phyloP scores from a whole-genome alignment of 1,140 invertebrate species.

The Anadara kagoshimensis region DNA sequence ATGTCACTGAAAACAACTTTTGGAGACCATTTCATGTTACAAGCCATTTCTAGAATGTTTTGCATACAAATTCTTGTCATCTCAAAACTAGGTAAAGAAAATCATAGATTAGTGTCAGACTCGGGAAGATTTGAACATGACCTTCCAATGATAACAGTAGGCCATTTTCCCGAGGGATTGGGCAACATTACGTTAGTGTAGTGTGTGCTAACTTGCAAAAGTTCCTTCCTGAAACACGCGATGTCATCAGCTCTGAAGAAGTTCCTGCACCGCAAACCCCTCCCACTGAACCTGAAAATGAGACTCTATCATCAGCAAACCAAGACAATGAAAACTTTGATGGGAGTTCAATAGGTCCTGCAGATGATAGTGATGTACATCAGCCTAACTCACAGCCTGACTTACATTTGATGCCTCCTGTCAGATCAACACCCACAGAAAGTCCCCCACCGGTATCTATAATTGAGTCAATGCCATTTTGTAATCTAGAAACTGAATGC shows the following conservation, averaged over 20 bases:
- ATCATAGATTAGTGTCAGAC: too few species aligned
- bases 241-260: too few species aligned
- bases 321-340: too few species aligned
- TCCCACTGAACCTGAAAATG: neutral
- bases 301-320: neutral
- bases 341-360: neutral
- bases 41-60: too few species aligned
- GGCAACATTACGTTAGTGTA: slow-evolving; percentile 16
- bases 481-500: neutral
- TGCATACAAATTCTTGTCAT: too few species aligned
- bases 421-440: neutral
- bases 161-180: slow-evolving; percentile 7
- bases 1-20: too few species aligned
- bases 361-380: neutral
- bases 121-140: slow-evolving; percentile 7
- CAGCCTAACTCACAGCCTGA: neutral
- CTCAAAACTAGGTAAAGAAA: too few species aligned
- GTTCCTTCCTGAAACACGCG: neutral
- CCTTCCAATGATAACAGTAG: slow-evolving; percentile 3
- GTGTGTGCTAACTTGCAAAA: neutral
- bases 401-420: neutral
- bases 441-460: neutral
- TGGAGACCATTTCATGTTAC: too few species aligned
- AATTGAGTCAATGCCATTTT: too few species aligned
- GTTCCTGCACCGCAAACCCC: too few species aligned